Evolutionary conservation across 2,797 vertebrate species (phyloP), one percentile per base, ranked within the genome.

Genomic region (Enteromius viviparus): DNA sequence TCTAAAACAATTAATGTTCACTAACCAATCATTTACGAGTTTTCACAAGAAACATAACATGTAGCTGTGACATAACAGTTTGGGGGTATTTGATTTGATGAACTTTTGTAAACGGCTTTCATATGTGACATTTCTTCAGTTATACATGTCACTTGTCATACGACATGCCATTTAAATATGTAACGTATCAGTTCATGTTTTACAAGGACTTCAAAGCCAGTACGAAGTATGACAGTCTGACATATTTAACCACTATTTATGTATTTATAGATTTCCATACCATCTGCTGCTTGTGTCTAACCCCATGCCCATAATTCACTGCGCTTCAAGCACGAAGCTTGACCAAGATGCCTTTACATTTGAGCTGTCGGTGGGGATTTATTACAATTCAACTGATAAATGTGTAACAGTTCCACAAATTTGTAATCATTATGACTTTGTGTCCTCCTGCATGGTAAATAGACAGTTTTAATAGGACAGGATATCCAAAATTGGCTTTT

Each of bases 191-290:
- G 14, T 70, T 82, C 34, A 58, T 66, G 23, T 49, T 55, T 60
- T n/a, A 23, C 34, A 71, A 82, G 76, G 76, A 40, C 70, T 84
- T 17, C n/a, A 53, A 40, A 60, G 60, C 65, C 83, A 77, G 32
- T 76, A 8, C 40, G 32, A 70, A 72, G 32, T 76, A n/a, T 78
- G 45, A 49, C 34, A 45, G 23, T 60, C 70, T 76, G 51, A 69
- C 88, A 71, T 82, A 83, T 91, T 21, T 87, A 91, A 93, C 91
- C 91, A 92, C 89, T 93, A 91, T 93, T 93, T 91, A 91, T 91
- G 85, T 92, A 92, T 93, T 93, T 93, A 92, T 91, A 88, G 85
- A 74, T 88, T 78, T 85, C 34, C 60, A 90, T 80, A 37, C 87
- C 78, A 83, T 89, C 87, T 70, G 81, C 87, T 86, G 77, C 26